These are phyloP conservation scores for Prostheceraeus crozeri DNA, from an alignment of 2,888 invertebrate genomes.

Conservation along the genomic window DNA sequence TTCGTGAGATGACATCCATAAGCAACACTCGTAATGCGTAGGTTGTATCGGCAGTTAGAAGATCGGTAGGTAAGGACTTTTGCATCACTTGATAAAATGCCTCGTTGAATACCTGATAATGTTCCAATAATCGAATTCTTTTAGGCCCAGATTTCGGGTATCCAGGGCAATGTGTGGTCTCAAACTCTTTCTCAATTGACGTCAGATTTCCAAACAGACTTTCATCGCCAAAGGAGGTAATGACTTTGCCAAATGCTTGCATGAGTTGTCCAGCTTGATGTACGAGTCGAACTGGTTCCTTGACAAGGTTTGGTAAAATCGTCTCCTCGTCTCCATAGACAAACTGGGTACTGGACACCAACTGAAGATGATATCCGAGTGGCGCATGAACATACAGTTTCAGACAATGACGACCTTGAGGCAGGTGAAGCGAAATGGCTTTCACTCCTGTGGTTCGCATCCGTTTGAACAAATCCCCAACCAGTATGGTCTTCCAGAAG, in stretches of 20 bases:
- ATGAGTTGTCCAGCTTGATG: conserved; percentile 54
- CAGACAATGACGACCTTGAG: conserved; percentile 45
- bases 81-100: conserved; percentile 49
- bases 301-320: conserved; percentile 53
- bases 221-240: conserved; percentile 46
- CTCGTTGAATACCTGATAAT: conserved; percentile 51
- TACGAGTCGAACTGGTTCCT: conserved; percentile 48
- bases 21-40: conserved; percentile 54
- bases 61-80: conserved; percentile 46
- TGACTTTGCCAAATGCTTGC: conserved; percentile 49
- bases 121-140: no score
- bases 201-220: conserved; percentile 46
- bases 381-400: conserved; percentile 44
- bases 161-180: conserved; percentile 48
- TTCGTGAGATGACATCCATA: conserved; percentile 50
- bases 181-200: conserved; percentile 49
- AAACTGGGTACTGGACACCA: conserved; percentile 53
- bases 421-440: conserved; percentile 46
- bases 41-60: conserved; percentile 49
- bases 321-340: conserved; percentile 56
- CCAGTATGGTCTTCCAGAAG: conserved; percentile 56
- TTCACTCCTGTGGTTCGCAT: conserved; percentile 49
- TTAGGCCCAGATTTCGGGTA: background rate
- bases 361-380: conserved; percentile 53
- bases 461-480: conserved; percentile 53